Base-by-base conservation (phyloP, 2,797 vertebrate species). In the Neostethus bicornis region DNA sequence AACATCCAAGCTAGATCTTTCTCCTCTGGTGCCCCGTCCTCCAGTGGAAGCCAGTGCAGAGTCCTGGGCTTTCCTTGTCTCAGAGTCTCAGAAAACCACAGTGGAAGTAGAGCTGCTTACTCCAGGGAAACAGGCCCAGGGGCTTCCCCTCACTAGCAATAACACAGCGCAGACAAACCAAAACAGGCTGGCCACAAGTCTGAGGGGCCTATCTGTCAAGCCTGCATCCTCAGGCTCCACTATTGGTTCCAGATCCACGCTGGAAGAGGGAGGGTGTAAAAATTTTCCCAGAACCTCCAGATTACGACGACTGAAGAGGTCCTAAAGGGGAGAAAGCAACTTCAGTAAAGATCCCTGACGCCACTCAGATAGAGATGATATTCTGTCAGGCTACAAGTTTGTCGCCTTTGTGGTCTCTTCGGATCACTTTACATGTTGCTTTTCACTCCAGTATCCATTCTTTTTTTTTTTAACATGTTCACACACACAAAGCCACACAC, bases 21-120 rank as follows among this genome's bases (percentile, higher is more conserved):
- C 55, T 49, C 81, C 85, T 83, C 53, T 45, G 60, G 75, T 50
- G 48, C 84, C 79, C 59, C 74, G 69, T 83, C 79, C 77, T 78
- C 75, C 37, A 41, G 68, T 37, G 10, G 54, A 80, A 80, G 76
- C 77, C 72, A 63, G 81, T 69, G 66, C 74, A 61, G 77, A 77
- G 79, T 87, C 87, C 76, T 84, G 85, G 85, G 89, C 83, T 89
- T 79, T 80, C 83, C 85, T 79, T 70, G 83, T 77, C 78, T 63
- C 80, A 58, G 85, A 88, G 71, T 61, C 74, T 75, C 81, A 80
- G 80, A 84, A 92, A 91, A 84, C 73, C 83, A 63, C 52, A 52
- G 69, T 90, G 90, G 90, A 89, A 88, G 90, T 90, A 79, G 87
- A 91, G 80, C 89, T 90, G 64, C 85, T 89, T 87, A 87, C 92